Conservation (phyloP, 2,797 vertebrate species). For the Lycodopsis pacificus region DNA sequence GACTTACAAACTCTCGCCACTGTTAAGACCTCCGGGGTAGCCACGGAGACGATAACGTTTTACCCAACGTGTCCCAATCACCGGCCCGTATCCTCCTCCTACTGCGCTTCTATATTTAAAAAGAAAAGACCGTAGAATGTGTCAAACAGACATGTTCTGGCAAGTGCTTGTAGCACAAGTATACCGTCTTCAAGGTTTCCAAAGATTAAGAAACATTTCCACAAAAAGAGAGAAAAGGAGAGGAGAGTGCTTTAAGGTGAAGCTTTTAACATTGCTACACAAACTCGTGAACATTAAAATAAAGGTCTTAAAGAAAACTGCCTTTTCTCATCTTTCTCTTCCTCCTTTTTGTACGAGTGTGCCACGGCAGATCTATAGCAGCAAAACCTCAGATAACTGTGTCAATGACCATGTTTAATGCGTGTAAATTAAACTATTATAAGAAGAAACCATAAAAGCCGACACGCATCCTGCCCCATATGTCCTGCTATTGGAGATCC, state of each 20-base stretch:
- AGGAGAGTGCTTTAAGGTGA: background rate
- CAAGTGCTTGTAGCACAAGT: conserved; percentile 5
- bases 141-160: conserved; percentile 28
- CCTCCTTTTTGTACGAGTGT: background rate
- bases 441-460: too few species aligned
- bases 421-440: too few species aligned
- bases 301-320: background rate
- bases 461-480: background rate
- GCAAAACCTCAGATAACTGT: too few species aligned
- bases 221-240: background rate
- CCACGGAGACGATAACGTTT: conserved; percentile 52
- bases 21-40: conserved; percentile 50
- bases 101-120: conserved; percentile 27
- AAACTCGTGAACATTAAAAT: background rate
- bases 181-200: background rate
- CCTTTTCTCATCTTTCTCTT: background rate
- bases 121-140: conserved; percentile 19
- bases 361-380: too few species aligned
- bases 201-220: background rate
- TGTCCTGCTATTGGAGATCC: background rate
- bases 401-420: too few species aligned
- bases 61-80: conserved; percentile 50
- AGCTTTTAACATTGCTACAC: background rate
- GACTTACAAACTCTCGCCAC: conserved; percentile 64
- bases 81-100: conserved; percentile 24